Conservation (phyloP, 2,888 invertebrate genomes). For the Macrophya alboannulata region DNA sequence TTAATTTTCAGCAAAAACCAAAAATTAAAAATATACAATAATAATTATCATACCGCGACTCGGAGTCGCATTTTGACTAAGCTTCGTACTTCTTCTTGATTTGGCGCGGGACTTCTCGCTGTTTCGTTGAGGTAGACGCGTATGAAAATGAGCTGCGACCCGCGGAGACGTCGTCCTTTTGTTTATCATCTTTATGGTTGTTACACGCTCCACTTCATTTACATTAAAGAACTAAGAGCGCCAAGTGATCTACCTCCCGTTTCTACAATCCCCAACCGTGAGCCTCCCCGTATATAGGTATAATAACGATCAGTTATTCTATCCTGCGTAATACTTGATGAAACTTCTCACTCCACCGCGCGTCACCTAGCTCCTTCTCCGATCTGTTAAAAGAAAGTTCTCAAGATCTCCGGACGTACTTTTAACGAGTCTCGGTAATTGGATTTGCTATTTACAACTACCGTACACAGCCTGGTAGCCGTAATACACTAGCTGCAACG, state of each 20-base stretch:
- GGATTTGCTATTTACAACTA: conserved; percentile 4
- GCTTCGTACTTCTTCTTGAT: conserved; percentile 12
- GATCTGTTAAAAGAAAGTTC: conserved; percentile 32
- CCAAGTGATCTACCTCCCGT: conserved; percentile 35
- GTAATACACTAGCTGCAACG: not conserved
- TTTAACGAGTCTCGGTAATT: conserved; percentile 10
- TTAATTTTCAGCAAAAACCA: not conserved
- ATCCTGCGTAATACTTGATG: conserved; percentile 10
- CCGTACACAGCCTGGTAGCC: not conserved
- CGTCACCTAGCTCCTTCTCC: not conserved
- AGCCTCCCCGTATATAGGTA: not conserved
- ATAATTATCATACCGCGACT: conserved; percentile 32
- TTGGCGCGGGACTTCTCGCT: conserved; percentile 15
- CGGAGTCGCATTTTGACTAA: conserved; percentile 40
- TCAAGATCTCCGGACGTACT: not conserved
- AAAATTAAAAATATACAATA: not conserved
- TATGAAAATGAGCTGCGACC: conserved; percentile 52
- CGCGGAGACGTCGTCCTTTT: conserved; percentile 50
- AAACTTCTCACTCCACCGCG: not conserved
- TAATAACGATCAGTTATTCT: not conserved
- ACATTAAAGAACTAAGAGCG: conserved; percentile 20
- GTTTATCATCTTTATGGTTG: conserved; percentile 54
- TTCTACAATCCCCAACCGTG: not conserved
- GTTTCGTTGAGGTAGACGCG: conserved; percentile 21
- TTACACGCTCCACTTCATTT: conserved; percentile 57